phyloP scores from a whole-genome alignment of 1,140 invertebrate genomes.

The Notospermus geniculatus region DNA sequence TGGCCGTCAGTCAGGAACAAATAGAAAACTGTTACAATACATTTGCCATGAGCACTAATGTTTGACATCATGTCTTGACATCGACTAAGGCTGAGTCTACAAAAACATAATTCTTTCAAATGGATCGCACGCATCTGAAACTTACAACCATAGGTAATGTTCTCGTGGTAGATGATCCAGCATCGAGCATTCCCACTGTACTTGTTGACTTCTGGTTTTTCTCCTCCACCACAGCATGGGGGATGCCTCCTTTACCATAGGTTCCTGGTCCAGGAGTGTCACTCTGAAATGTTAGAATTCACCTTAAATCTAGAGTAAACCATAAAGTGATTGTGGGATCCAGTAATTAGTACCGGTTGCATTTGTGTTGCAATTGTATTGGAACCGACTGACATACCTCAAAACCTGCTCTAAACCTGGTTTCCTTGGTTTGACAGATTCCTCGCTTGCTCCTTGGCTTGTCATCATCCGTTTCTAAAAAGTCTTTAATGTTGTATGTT shows the following conservation, averaged over 20 bases:
- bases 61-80: no score
- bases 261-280: conserved; percentile 51
- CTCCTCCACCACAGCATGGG: conserved; percentile 40
- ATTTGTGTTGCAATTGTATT: no score
- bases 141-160: conserved; percentile 35
- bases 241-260: conserved; percentile 51
- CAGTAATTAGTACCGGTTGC: no score
- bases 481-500: conserved; percentile 52
- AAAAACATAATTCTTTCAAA: no score
- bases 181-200: conserved; percentile 46
- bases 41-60: no score
- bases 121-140: no score
- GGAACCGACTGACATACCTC: conserved; percentile 18
- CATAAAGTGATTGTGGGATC: no score
- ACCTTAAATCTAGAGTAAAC: no score
- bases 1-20: no score
- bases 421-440: conserved; percentile 40
- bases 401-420: conserved; percentile 36
- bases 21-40: no score
- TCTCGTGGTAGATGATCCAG: conserved; percentile 36
- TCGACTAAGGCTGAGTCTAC: no score
- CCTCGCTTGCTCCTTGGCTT: conserved; percentile 46
- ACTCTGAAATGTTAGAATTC: no score
- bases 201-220: conserved; percentile 39
- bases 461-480: conserved; percentile 35